These are phyloP conservation scores for Apteryx owenii DNA, from an alignment of 2,113 vertebrate genomes.

Conservation along the genomic window DNA sequence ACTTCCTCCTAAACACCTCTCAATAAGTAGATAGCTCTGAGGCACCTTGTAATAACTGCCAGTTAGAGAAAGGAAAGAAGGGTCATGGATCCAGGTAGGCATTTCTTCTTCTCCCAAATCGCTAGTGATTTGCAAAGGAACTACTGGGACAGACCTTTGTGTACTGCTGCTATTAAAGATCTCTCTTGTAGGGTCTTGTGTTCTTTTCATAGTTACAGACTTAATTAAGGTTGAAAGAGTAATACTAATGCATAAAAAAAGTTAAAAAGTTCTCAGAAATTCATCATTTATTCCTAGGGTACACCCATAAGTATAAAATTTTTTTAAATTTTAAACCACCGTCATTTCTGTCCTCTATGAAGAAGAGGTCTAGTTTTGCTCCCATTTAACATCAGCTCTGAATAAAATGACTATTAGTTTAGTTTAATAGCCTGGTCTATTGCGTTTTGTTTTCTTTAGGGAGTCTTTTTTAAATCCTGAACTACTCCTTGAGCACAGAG, in stretches of 20 bases:
- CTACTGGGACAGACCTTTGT: background rate
- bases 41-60: background rate
- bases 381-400: background rate
- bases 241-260: background rate
- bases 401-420: background rate
- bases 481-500: background rate
- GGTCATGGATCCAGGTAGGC: background rate
- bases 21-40: background rate
- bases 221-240: background rate
- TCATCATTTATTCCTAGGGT: background rate
- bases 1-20: background rate
- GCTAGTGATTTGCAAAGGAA: background rate
- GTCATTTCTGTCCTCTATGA: background rate
- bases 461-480: background rate
- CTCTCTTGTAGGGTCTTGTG: background rate
- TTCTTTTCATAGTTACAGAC: background rate
- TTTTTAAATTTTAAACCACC: background rate
- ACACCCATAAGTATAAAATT: background rate
- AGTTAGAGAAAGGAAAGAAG: background rate
- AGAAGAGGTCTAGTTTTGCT: background rate
- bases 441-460: background rate
- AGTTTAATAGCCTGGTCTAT: background rate
- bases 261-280: background rate
- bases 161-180: background rate
- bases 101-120: background rate